Percentiles rank a stretch among this genome's conserved stretches.
phyloP scores from a whole-genome alignment of 1,140 invertebrate genomes.

The Pissodes strobi region DNA sequence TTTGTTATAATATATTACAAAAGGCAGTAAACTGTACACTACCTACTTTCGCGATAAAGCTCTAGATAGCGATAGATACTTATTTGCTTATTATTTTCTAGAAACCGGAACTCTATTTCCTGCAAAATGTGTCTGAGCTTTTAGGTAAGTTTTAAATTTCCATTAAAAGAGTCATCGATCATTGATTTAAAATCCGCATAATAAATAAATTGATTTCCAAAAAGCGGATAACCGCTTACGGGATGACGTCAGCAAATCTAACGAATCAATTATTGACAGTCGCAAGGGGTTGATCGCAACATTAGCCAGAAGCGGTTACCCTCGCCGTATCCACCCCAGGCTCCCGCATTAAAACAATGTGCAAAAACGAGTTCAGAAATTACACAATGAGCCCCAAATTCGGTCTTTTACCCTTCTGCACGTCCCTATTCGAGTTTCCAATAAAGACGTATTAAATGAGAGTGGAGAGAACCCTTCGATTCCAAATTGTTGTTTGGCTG shows the following conservation, averaged over 20 bases:
- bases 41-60: too few species aligned
- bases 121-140: too few species aligned
- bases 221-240: constrained; percentile 29
- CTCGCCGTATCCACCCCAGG: constrained; percentile 23
- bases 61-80: too few species aligned
- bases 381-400: constrained; percentile 42
- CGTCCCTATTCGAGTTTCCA: constrained; percentile 21
- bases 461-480: constrained; percentile 26
- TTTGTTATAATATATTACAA: too few species aligned
- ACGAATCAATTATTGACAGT: constrained; percentile 39
- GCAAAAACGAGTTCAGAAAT: constrained; percentile 42
- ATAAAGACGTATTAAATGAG: constrained; percentile 36
- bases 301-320: constrained; percentile 15
- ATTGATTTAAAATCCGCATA: background rate
- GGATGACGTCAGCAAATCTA: constrained; percentile 41
- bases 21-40: too few species aligned
- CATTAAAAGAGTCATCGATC: too few species aligned
- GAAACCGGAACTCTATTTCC: too few species aligned
- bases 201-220: constrained; percentile 19
- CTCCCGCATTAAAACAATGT: constrained; percentile 41
- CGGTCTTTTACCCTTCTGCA: constrained; percentile 25
- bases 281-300: constrained; percentile 22
- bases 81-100: too few species aligned
- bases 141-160: too few species aligned
- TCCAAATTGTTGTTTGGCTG: constrained; percentile 19